Conservation (phyloP, 2,797 vertebrate genomes). For the Thripadectes ignobilis region DNA sequence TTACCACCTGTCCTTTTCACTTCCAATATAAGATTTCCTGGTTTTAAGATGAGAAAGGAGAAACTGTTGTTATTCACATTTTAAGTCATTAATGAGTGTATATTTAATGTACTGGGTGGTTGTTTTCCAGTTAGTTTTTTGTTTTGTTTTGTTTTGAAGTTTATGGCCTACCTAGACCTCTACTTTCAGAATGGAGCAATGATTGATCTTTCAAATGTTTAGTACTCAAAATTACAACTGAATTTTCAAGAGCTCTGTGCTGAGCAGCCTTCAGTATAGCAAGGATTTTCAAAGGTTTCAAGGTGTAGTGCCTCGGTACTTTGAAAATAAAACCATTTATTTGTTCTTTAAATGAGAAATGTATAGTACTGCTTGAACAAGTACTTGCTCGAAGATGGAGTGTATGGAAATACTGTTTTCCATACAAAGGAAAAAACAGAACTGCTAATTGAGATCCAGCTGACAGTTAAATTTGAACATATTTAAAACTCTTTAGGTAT, state of each 20-base stretch:
- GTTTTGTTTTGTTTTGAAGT: background rate
- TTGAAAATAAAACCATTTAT: background rate
- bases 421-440: background rate
- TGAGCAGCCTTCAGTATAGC: background rate
- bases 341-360: background rate
- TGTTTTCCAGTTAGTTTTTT: background rate
- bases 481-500: background rate
- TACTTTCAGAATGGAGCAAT: background rate
- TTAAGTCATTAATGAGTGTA: background rate
- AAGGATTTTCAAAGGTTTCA: background rate
- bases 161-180: background rate
- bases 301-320: background rate
- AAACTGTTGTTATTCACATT: background rate
- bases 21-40: background rate
- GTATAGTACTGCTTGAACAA: background rate
- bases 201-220: background rate
- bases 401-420: background rate
- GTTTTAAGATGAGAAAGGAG: background rate
- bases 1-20: background rate
- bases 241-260: background rate
- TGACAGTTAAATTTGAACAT: background rate
- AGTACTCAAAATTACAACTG: background rate
- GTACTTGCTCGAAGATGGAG: background rate
- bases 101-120: background rate
- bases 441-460: background rate